A percentile compares a stretch with the other conserved stretches of the same genome.
These are phyloP conservation scores for Netelia inedita DNA, from an alignment of 2,888 invertebrate species.

Conservation along the genomic window DNA sequence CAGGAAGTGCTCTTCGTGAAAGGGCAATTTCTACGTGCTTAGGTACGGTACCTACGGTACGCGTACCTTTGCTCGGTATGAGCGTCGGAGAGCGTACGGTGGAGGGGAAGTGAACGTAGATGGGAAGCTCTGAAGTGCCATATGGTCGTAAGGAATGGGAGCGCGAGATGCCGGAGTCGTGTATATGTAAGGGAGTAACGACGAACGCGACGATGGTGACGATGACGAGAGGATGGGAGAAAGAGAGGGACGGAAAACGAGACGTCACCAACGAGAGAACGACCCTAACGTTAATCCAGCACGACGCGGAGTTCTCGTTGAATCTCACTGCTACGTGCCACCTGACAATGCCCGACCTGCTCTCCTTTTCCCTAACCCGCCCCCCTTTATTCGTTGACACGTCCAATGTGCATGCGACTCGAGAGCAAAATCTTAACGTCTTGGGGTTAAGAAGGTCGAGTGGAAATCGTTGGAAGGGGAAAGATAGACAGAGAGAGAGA, in stretches of 20 bases:
- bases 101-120: constrained; percentile 10
- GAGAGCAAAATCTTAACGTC: constrained; percentile 44
- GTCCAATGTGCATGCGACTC: constrained; percentile 48
- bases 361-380: constrained; percentile 2
- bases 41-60: constrained; percentile 36
- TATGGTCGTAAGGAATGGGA: constrained; percentile 55
- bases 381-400: constrained; percentile 22
- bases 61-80: constrained; percentile 56
- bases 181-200: constrained; percentile 23
- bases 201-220: not conserved
- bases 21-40: constrained; percentile 64
- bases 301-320: constrained; percentile 65
- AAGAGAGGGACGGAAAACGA: not conserved
- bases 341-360: constrained; percentile 57
- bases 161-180: constrained; percentile 47
- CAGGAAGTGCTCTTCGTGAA: constrained; percentile 57
- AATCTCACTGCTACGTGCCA: constrained; percentile 65
- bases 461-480: not conserved
- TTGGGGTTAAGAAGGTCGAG: constrained; percentile 53
- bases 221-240: constrained; percentile 15
- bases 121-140: constrained; percentile 54
- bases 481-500: not conserved
- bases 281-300: constrained; percentile 66
- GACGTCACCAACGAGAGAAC: constrained; percentile 49
- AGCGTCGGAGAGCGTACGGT: constrained; percentile 13